phyloP scores from a whole-genome alignment of 2,113 vertebrate genomes.

The Mystacornis crossleyi region DNA sequence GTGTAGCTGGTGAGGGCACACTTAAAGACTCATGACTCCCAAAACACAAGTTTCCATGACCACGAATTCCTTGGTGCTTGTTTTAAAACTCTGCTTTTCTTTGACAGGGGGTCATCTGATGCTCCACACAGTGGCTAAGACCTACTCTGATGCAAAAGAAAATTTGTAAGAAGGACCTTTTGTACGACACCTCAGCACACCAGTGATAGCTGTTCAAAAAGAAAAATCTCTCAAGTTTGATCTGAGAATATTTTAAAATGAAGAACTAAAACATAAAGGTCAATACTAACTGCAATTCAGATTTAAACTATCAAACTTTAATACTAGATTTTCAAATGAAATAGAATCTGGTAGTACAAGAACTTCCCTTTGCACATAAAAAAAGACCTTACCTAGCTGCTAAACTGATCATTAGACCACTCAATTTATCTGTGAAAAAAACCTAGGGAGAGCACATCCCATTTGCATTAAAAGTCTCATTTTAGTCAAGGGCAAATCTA shows the following conservation, averaged over 20 bases:
- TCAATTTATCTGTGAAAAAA: neutral
- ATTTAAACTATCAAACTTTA: neutral
- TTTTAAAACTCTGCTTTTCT: neutral
- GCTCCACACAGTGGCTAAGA: neutral
- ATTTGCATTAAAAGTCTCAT: neutral
- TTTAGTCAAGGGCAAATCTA: conserved; percentile 38
- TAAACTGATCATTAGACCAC: neutral
- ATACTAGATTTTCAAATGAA: conserved; percentile 13
- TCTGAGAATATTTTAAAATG: neutral
- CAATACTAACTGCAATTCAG: neutral
- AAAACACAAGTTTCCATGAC: conserved; percentile 11
- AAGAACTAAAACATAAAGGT: neutral
- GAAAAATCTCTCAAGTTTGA: neutral
- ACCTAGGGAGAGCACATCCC: neutral
- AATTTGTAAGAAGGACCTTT: neutral
- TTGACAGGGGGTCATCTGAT: neutral
- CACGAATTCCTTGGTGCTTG: neutral
- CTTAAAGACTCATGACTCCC: neutral
- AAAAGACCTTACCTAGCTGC: neutral
- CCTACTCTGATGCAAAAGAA: conserved; percentile 8
- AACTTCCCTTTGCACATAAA: conserved; percentile 7
- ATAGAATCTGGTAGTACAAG: neutral
- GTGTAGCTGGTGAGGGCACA: neutral
- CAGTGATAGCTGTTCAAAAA: neutral
- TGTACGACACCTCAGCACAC: neutral